Percentiles rank a stretch among this genome's conserved stretches.
Conservation (phyloP, 1,140 invertebrate genomes). For the Monomorium pharaonis region DNA sequence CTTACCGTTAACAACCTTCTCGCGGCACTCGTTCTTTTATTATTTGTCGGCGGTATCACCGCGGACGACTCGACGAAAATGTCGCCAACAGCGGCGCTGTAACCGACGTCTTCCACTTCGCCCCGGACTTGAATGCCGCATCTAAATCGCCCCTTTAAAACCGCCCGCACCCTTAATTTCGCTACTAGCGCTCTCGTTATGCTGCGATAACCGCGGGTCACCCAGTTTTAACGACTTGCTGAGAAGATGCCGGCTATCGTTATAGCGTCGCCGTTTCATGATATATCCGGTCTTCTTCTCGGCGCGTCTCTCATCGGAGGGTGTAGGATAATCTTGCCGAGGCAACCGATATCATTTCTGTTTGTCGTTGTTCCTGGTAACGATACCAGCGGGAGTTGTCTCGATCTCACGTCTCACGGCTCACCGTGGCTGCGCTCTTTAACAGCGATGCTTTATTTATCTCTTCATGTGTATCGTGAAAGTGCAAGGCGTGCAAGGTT, state of each 20-base stretch:
- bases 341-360: constrained; percentile 37
- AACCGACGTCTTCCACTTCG: constrained; percentile 1
- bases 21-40: constrained; percentile 63
- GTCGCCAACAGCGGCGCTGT: constrained; percentile 35
- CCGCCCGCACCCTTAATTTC: constrained; percentile 70
- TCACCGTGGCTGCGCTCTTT: not conserved
- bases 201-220: constrained; percentile 59
- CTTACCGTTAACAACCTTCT: constrained; percentile 70
- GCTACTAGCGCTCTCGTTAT: constrained; percentile 57
- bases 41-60: constrained; percentile 73
- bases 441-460: constrained; percentile 4
- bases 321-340: constrained; percentile 1
- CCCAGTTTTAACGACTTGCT: constrained; percentile 51
- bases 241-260: constrained; percentile 42
- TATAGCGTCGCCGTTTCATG: constrained; percentile 22
- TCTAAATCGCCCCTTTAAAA: constrained; percentile 43
- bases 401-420: not conserved
- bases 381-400: constrained; percentile 6
- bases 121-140: constrained; percentile 12
- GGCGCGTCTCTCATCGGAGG: not conserved
- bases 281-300: constrained; percentile 32
- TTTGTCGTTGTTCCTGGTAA: constrained; percentile 40
- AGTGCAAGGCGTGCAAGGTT: not conserved
- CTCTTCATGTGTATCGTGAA: not conserved
- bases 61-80: constrained; percentile 64